Evolutionary conservation across 2,888 invertebrate species (phyloP).

Genomic region (Altica lythri): DNA sequence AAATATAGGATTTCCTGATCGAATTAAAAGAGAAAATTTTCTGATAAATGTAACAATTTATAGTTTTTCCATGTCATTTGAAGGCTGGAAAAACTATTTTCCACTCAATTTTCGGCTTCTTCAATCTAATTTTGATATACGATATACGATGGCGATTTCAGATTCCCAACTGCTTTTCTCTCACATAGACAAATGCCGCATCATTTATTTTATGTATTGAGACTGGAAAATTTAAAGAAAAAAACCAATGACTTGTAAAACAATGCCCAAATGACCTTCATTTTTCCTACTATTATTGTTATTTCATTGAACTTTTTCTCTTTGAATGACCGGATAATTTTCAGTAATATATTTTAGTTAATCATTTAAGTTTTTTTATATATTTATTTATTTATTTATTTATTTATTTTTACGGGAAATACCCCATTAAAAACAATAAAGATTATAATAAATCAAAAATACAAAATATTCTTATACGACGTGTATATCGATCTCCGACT

Average conservation of each 20-base stretch:
- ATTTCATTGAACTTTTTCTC: slow-evolving; percentile 11
- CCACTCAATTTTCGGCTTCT: slow-evolving; percentile 23
- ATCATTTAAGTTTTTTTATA: too few relatives aligned
- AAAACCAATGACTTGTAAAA: slow-evolving; percentile 17
- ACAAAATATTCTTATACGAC: too few relatives aligned
- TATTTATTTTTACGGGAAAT: too few relatives aligned
- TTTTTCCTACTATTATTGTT: slow-evolving; percentile 7
- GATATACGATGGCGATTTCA: slow-evolving; percentile 9
- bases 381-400: too few relatives aligned
- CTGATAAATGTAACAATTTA: slow-evolving; percentile 15
- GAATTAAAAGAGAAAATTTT: background rate
- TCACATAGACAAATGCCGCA: background rate
- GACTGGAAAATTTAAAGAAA: slow-evolving; percentile 1
- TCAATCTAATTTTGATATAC: slow-evolving; percentile 19
- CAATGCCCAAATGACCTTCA: slow-evolving; percentile 11
- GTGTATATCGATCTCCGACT: too few relatives aligned
- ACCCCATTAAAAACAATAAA: too few relatives aligned
- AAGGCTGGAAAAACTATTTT: slow-evolving; percentile 20
- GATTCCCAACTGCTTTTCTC: slow-evolving; percentile 13
- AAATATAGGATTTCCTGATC: too few relatives aligned
- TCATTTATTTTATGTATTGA: slow-evolving; percentile 9
- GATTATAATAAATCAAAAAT: too few relatives aligned
- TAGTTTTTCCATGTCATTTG: slow-evolving; percentile 24
- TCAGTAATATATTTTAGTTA: too few relatives aligned
- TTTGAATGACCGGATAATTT: background rate